phyloP scores from a whole-genome alignment of 2,888 invertebrate species.

The Brachypalpus laphriformis region DNA sequence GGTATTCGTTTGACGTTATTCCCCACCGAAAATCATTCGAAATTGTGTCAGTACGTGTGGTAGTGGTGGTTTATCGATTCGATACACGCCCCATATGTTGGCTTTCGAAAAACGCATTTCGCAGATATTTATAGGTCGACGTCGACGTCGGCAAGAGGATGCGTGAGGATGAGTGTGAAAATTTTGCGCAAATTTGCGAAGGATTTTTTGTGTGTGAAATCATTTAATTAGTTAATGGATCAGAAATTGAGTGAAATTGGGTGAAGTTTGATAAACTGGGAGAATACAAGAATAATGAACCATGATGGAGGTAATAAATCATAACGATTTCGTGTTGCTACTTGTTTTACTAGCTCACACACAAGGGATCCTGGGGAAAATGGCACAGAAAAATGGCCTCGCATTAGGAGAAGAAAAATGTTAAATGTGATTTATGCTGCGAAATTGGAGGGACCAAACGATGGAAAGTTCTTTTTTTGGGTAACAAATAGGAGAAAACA shows the following conservation, averaged over 20 bases:
- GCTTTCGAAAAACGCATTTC: constrained; percentile 35
- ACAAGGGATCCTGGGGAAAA: not conserved
- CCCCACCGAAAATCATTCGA: constrained; percentile 9
- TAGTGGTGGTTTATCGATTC: constrained; percentile 48
- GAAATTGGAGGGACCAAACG: not conserved
- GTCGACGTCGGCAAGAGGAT: not conserved
- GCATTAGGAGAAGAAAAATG: constrained; percentile 16
- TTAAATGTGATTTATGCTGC: constrained; percentile 43
- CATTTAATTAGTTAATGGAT: constrained; percentile 70
- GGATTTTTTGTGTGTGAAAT: constrained; percentile 6
- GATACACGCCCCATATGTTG: constrained; percentile 48
- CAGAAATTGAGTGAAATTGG: constrained; percentile 54
- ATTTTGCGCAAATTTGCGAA: constrained; percentile 13
- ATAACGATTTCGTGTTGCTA: constrained; percentile 8
- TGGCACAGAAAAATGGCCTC: constrained; percentile 27
- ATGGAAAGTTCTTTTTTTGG: not conserved
- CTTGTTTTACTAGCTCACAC: not conserved
- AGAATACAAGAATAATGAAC: constrained; percentile 35
- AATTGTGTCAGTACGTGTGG: constrained; percentile 30
- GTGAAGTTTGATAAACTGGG: constrained; percentile 38
- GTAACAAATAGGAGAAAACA: not conserved
- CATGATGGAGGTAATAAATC: constrained; percentile 35
- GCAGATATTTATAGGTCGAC: constrained; percentile 37
- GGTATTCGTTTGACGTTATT: constrained; percentile 2
- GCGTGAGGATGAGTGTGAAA: not conserved